A percentile compares a stretch with the other conserved stretches of the same genome.
phyloP scores from a whole-genome alignment of 2,113 vertebrate species.

The Elgaria multicarinata region DNA sequence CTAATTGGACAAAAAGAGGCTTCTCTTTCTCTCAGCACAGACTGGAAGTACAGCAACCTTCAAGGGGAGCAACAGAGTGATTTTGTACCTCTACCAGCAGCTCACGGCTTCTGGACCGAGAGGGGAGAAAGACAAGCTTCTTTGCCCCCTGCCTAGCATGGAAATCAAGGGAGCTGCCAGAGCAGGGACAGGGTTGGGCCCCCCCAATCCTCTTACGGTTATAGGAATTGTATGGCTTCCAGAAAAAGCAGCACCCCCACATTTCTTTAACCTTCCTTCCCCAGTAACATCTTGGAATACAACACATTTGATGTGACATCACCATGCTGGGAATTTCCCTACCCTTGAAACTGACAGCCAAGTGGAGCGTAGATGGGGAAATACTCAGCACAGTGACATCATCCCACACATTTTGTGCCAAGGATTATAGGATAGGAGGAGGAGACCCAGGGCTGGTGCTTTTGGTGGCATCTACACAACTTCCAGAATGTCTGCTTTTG shows the following conservation, averaged over 20 bases:
- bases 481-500: too few species aligned
- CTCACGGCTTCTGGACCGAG: background rate
- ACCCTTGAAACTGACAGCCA: too few species aligned
- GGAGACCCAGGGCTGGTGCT: too few species aligned
- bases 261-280: background rate
- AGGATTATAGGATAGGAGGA: too few species aligned
- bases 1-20: too few species aligned
- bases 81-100: background rate
- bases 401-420: too few species aligned
- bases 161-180: background rate
- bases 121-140: background rate
- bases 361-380: too few species aligned
- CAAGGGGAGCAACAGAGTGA: too few species aligned
- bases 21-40: background rate
- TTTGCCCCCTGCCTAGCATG: background rate
- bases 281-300: background rate
- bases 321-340: background rate
- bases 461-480: too few species aligned
- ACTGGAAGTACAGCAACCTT: too few species aligned
- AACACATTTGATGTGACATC: background rate
- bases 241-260: background rate
- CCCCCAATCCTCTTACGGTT: background rate
- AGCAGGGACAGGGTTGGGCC: background rate
- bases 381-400: too few species aligned
- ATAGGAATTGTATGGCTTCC: background rate